Conservation (phyloP, 2,113 vertebrate species). For the Pollachius pollachius region DNA sequence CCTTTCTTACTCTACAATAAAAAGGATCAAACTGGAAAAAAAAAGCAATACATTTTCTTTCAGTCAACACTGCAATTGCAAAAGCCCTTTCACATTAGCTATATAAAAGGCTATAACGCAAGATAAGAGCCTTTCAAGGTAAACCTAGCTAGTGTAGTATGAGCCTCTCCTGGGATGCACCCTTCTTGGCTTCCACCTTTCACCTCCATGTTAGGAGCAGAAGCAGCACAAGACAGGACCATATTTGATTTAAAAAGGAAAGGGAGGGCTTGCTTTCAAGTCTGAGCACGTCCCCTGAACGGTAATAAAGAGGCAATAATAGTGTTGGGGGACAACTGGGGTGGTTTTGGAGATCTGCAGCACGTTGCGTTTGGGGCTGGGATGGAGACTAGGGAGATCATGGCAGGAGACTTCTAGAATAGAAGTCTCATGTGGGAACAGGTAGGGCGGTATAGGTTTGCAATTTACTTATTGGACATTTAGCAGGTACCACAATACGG, state of each 20-base stretch:
- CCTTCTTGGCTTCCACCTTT: constrained; percentile 46
- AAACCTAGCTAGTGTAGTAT: constrained; percentile 5
- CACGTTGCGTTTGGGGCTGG: constrained; percentile 42
- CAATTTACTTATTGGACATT: neutral
- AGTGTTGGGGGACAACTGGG: constrained; percentile 38
- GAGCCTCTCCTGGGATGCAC: constrained; percentile 17
- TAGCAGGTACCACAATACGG: neutral
- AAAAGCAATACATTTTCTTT: too few species aligned
- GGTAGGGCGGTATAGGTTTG: constrained; percentile 8
- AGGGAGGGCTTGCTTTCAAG: constrained; percentile 51
- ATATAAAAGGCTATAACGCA: too few species aligned
- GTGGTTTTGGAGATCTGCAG: constrained; percentile 44
- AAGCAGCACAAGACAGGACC: constrained; percentile 42
- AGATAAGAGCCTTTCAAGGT: neutral
- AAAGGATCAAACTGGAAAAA: too few species aligned
- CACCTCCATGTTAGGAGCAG: constrained; percentile 48
- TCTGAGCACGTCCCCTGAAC: constrained; percentile 51
- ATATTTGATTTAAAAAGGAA: constrained; percentile 62
- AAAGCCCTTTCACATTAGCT: too few species aligned
- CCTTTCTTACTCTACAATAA: too few species aligned
- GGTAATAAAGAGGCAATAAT: constrained; percentile 57
- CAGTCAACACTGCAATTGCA: too few species aligned
- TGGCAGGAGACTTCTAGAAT: constrained; percentile 10
- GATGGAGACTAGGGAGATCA: constrained; percentile 22
- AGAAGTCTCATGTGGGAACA: constrained; percentile 13